Evolutionary conservation across 2,113 vertebrate genomes (phyloP), one percentile per base, ranked within the genome.

Genomic region (Pterophyllum scalare): DNA sequence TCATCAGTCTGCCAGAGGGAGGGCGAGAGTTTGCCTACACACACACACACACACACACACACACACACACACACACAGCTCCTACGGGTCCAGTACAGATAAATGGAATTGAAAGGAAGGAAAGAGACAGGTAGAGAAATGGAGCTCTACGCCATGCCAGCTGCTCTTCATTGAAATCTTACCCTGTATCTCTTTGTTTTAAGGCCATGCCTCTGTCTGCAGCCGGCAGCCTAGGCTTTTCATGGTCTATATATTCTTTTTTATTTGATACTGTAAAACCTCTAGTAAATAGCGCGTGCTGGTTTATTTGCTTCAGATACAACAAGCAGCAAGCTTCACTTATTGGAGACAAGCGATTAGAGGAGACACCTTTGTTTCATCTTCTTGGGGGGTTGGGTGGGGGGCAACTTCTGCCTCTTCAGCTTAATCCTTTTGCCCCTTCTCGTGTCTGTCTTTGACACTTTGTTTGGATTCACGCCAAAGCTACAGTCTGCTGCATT

Each of bases 181-280:
- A 54, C 74, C 85, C 67, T 81, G 85, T 74, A 86, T 90, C 80
- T 90, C 77, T 90, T 89, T 90, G 87, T 87, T 93, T 89, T 82
- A 90, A 91, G 77, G 60, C 59, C 79, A 80, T 38, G 77, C 83
- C 62, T 85, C 60, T 77, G 43, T 81, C 77, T 87, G 57, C 81
- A 85, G 85, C 79, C 64, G 35, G 77, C 87, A 88, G 88, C 81
- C 88, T 72, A 92, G 90, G 72, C 64, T 84, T 89, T 94, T 93
- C 93, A 92, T 87, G 89, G 90, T 90, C 92, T 83, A 88, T 94
- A 92, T 94, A 89, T 88, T 90, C 35, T 81, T 88, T 28, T 94
- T 94, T 93, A 93, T 93, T 93, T 89, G 91, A 81, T 88, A 81
- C 87, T 79, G 79, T 94, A 93, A 93, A 93, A 92, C 81, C 87